Evolutionary conservation across 2,888 invertebrate species (phyloP), one percentile per base, ranked within the genome.

Genomic region (Petrolisthes cinctipes): DNA sequence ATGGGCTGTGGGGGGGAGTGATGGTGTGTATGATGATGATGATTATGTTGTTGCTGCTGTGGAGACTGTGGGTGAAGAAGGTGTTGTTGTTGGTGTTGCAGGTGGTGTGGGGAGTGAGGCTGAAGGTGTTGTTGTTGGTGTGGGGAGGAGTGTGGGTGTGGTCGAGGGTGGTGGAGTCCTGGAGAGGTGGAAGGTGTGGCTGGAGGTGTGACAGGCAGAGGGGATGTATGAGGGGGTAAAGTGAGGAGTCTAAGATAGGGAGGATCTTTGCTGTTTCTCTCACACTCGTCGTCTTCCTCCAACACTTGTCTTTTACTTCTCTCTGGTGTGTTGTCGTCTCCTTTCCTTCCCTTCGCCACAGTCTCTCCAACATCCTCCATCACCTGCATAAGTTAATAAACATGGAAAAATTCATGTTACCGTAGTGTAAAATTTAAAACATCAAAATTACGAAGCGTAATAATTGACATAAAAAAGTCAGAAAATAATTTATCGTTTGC

Each of bases 181-280:
- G 71, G 71, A 3, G 71, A 71, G 71, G 71, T 71, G 71, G 71
- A 71, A 20, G 71, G 71, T n/a, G 71, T 71, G 71, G 71, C 71
- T 4, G 71, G 71, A 6, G 71, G 71, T 7, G 71, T 71, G 14
- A 71, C 71, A 14, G 71, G 71, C 14, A 71, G 71, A 6, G 71
- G 71, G 7, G 71, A 71, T 6, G n/a, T n/a, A 7, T 71, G n/a
- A n/a, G 71, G 71, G 20, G 71, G 71, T 71, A 71, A 3, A 6
- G 71, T n/a, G n/a, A 71, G 71, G 14, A 71, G 20, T 71, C 71
- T n/a, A 1, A 71, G 71, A 4, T n/a, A 20, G 14, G 71, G 14
- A 7, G 71, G 71, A 20, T 71, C 71, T 71, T 20, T 14, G 14
- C 20, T 14, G n/a, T 71, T n/a, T 6, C 20, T 71, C 71, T 6